phyloP scores from a whole-genome alignment of 2,797 vertebrate species.

The Salarias fasciatus region DNA sequence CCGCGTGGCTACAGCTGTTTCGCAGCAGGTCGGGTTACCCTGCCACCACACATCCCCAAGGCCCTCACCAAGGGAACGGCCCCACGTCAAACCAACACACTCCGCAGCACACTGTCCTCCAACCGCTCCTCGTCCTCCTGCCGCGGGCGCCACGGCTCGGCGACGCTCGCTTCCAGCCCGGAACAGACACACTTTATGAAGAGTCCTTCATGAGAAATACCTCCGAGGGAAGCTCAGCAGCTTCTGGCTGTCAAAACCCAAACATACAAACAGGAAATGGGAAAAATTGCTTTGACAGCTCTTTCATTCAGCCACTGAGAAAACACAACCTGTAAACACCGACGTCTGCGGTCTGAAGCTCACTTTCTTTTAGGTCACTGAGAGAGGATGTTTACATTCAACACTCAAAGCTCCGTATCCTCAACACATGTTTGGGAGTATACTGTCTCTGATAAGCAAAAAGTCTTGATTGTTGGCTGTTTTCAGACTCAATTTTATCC shows the following conservation, averaged over 20 bases:
- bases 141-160: constrained; percentile 18
- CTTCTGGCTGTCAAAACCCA: constrained; percentile 27
- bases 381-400: too few species aligned
- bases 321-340: constrained; percentile 20
- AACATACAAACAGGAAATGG: constrained; percentile 50
- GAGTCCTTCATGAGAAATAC: not conserved
- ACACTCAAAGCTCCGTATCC: too few species aligned
- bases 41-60: constrained; percentile 59
- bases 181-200: not conserved
- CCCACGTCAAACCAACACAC: constrained; percentile 62
- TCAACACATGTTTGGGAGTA: too few species aligned
- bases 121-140: constrained; percentile 27
- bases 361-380: not conserved
- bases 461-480: too few species aligned
- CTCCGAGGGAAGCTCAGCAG: not conserved
- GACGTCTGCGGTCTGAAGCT: not conserved
- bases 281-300: constrained; percentile 20
- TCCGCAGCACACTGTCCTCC: constrained; percentile 24
- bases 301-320: constrained; percentile 7
- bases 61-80: constrained; percentile 74
- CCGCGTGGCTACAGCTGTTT: constrained; percentile 75
- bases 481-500: too few species aligned
- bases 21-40: constrained; percentile 69
- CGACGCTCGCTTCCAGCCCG: not conserved
- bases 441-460: too few species aligned